Base-by-base conservation (phyloP, 1,140 invertebrate genomes). In the Dinothrombium tinctorium region DNA sequence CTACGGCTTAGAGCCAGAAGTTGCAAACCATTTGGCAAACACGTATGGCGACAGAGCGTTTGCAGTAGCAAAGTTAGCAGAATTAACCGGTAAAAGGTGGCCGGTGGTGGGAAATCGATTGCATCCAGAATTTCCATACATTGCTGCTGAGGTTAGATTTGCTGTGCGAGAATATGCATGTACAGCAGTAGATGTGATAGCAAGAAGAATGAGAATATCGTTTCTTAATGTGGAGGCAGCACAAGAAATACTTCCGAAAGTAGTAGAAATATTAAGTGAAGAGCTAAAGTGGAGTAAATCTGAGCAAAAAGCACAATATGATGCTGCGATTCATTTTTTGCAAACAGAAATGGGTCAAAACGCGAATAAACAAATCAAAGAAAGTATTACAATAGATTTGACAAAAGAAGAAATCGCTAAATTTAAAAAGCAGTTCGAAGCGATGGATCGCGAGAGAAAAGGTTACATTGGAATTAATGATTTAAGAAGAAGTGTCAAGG, bases 11-110 rank as follows among this genome's bases (percentile, higher is more conserved):
- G 69, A 71, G 46, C 64, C 58, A 38, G 65, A 69, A 49, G 64
- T 89, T 12, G 89, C 94, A 1, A 77, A 94, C 61, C 90, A 99
- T 63, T 66, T 99, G 49, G 73, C 90, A 0, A 76, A 78, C 49
- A 92, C 87, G 8, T 99, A 99, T 57, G 94, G 94, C 11, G 92
- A 99, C 62, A 69, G 87, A 47, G 89, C 92, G 2, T 95, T 95
- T 56, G 78, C 86, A 40, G 90, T 99, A 1, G 84, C 87, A 2
- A 92, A 95, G 62, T 71, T 95, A 69, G 86, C 86, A 9, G 67
- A 76, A 22, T 65, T 96, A 35, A 98, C 92, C 12, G 92, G 90
- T 24, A 86, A 92, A 62, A 65, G 84, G 37, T 96, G 87, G 87
- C 68, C 68, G 12, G 82, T 96, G 45, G 87, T 96, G 49, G 94